These are phyloP conservation scores for Sarcophaga peregrina DNA, from an alignment of 1,140 invertebrate genomes.

Conservation along the genomic window DNA sequence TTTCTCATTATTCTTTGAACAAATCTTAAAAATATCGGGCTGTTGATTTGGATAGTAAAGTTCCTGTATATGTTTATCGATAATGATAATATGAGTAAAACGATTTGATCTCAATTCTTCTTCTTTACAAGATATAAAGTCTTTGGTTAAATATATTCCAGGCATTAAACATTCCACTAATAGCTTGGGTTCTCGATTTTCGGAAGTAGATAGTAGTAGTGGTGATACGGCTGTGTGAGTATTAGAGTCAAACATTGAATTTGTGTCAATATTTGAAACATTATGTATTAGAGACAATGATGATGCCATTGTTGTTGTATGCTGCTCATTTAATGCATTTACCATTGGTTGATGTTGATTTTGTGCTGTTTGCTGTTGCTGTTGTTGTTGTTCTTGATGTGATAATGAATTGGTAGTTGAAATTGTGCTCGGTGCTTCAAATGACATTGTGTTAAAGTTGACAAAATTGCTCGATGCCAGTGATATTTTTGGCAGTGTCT, in stretches of 20 bases:
- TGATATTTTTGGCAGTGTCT: slow-evolving; percentile 26
- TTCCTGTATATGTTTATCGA: slow-evolving; percentile 51
- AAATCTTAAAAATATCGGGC: slow-evolving; percentile 42
- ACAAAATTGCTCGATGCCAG: slow-evolving; percentile 28
- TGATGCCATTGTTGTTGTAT: neutral
- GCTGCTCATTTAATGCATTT: neutral
- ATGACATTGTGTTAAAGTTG: slow-evolving; percentile 34
- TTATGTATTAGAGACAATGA: neutral
- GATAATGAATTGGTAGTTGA: neutral
- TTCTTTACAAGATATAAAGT: slow-evolving; percentile 47
- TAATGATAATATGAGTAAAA: slow-evolving; percentile 50
- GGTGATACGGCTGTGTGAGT: neutral
- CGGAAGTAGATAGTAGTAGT: neutral
- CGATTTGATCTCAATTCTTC: slow-evolving; percentile 46
- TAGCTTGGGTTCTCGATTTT: slow-evolving; percentile 22
- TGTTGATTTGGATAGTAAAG: slow-evolving; percentile 44
- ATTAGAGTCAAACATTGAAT: neutral
- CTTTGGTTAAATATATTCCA: slow-evolving; percentile 49
- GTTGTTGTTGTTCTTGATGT: slow-evolving; percentile 7
- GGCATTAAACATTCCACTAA: slow-evolving; percentile 49
- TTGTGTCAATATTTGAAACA: neutral
- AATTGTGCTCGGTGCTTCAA: neutral
- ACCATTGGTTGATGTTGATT: neutral
- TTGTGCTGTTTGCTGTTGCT: neutral
- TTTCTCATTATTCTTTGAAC: neutral